Evolutionary conservation across 1,140 invertebrate genomes (phyloP).

Genomic region (Theocolax elegans): DNA sequence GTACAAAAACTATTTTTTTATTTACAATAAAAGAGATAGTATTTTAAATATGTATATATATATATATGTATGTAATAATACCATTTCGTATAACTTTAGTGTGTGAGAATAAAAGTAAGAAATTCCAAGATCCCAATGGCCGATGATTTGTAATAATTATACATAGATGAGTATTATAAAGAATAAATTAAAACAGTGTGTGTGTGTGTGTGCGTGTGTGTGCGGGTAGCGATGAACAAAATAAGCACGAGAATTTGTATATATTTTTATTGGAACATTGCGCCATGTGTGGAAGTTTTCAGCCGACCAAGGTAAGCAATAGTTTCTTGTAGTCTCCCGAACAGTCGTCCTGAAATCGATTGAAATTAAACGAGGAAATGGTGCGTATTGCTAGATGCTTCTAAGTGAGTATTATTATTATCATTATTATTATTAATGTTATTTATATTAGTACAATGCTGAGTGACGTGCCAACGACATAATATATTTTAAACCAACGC

Average conservation of each 20-base stretch:
- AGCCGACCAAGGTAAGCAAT: constrained; percentile 85
- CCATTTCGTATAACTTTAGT: not conserved
- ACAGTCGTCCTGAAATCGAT: constrained; percentile 83
- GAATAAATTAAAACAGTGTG: not conserved
- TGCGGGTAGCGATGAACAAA: not conserved
- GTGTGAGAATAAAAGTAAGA: not conserved
- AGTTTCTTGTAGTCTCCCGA: constrained; percentile 93
- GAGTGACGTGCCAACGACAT: too few relatives aligned
- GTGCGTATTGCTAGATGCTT: too few relatives aligned
- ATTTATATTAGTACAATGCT: too few relatives aligned
- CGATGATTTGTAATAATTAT: not conserved
- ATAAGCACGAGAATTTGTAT: constrained; percentile 12
- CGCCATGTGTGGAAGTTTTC: constrained; percentile 49
- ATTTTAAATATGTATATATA: too few relatives aligned
- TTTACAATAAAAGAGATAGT: constrained; percentile 7
- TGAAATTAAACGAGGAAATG: constrained; percentile 50
- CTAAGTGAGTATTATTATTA: too few relatives aligned
- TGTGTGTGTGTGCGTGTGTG: not conserved
- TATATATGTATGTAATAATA: not conserved
- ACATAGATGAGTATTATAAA: not conserved
- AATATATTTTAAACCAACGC: too few relatives aligned
- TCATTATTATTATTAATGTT: too few relatives aligned
- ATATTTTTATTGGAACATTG: not conserved
- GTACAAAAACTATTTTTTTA: not conserved
- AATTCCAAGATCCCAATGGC: not conserved